Conservation (phyloP, 1,140 invertebrate species). For the Aradophagus sp. region DNA sequence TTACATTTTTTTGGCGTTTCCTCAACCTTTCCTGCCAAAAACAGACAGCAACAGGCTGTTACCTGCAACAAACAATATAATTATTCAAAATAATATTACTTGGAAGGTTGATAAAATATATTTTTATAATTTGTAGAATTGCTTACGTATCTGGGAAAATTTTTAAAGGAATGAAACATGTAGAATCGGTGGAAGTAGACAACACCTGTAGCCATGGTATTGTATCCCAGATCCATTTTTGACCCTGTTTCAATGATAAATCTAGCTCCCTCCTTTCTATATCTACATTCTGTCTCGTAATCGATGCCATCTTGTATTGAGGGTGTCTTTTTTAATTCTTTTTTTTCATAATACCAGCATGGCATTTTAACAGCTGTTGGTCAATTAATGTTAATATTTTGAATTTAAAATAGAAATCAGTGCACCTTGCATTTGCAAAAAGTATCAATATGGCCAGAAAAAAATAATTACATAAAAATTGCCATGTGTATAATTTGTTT, state of each 20-base stretch:
- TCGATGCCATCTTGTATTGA: constrained; percentile 90
- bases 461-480: too few relatives aligned
- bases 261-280: constrained; percentile 85
- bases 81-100: too few relatives aligned
- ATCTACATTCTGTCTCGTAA: constrained; percentile 87
- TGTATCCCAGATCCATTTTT: constrained; percentile 94
- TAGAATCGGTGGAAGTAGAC: constrained; percentile 99
- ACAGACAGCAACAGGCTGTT: constrained; percentile 96
- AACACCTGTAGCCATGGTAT: constrained; percentile 97
- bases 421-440: too few relatives aligned
- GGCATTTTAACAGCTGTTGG: constrained; percentile 64
- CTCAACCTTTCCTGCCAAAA: constrained; percentile 99
- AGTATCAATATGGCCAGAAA: too few relatives aligned
- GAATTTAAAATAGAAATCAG: not conserved
- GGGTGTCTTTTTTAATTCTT: constrained; percentile 90
- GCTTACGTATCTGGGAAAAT: constrained; percentile 91
- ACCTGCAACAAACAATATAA: too few relatives aligned
- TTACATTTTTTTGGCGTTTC: constrained; percentile 99
- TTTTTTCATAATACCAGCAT: constrained; percentile 97
- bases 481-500: too few relatives aligned
- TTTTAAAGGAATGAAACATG: constrained; percentile 98
- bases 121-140: too few relatives aligned
- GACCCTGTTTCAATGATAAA: constrained; percentile 95
- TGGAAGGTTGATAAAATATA: too few relatives aligned
- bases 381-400: not conserved